Evolutionary conservation across 2,113 vertebrate genomes (phyloP).

Genomic region (Cyanocitta stelleri): DNA sequence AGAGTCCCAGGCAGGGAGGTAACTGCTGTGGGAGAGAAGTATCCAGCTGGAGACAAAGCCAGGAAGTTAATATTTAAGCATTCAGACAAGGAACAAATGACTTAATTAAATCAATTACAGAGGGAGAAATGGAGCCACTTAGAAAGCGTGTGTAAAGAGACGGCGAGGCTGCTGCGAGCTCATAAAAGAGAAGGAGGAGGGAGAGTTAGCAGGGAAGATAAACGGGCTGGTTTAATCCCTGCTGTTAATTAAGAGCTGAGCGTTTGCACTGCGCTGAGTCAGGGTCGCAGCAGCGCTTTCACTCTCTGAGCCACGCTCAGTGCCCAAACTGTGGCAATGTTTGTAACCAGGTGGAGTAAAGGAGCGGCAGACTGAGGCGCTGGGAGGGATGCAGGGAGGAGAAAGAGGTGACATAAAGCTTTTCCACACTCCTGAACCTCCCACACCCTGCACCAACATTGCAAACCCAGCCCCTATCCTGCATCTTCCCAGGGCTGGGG

Average conservation of each 20-base stretch:
- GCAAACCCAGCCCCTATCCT: not conserved
- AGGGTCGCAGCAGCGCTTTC: not conserved
- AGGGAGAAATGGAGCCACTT: slow-evolving; percentile 47
- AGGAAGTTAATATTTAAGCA: slow-evolving; percentile 67
- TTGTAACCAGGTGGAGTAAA: not conserved
- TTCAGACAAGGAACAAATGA: slow-evolving; percentile 62
- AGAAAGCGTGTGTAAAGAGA: slow-evolving; percentile 26
- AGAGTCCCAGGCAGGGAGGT: not conserved
- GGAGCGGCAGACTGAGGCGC: not conserved
- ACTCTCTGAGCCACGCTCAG: not conserved
- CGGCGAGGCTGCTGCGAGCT: not conserved
- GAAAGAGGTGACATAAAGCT: not conserved
- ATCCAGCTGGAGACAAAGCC: slow-evolving; percentile 52
- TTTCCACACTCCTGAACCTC: not conserved
- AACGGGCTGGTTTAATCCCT: slow-evolving; percentile 7
- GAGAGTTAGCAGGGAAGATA: slow-evolving; percentile 47
- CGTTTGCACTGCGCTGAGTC: not conserved
- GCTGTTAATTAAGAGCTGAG: slow-evolving; percentile 29
- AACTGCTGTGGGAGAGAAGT: not conserved
- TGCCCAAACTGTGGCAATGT: accelerated
- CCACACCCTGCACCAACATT: not conserved
- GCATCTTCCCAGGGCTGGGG: not conserved
- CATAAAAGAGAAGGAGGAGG: not conserved
- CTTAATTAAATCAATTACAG: slow-evolving; percentile 68
- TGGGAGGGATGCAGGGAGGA: not conserved